Evolutionary conservation across 2,113 vertebrate species (phyloP).

Genomic region (Bothrops jararaca): DNA sequence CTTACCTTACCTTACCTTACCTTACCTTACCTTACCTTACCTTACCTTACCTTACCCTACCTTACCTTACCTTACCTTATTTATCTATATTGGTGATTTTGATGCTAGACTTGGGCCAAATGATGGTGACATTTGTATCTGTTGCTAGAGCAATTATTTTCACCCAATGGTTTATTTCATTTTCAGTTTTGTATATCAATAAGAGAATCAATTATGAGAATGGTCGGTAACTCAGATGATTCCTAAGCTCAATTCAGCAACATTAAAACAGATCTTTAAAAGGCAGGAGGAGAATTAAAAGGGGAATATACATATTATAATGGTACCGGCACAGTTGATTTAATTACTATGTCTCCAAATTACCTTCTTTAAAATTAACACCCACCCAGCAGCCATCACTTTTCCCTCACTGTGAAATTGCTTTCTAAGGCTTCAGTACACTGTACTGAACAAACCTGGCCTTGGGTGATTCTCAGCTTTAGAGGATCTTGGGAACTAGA

Average conservation of each 20-base stretch:
- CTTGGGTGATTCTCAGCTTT: neutral
- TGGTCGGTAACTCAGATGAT: neutral
- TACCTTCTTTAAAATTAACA: neutral
- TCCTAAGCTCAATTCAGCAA: neutral
- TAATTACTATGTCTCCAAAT: neutral
- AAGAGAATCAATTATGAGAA: neutral
- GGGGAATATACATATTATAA: neutral
- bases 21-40: no score
- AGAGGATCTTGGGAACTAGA: neutral
- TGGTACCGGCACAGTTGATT: neutral
- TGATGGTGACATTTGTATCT: neutral
- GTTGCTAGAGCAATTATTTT: neutral
- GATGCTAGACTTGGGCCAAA: neutral
- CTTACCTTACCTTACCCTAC: no score
- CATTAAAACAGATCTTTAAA: neutral
- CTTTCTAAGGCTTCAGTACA: neutral
- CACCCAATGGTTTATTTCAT: neutral
- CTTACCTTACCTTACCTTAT: neutral
- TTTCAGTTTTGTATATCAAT: neutral
- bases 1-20: no score
- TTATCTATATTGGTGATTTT: neutral
- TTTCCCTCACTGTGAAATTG: neutral
- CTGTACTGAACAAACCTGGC: neutral
- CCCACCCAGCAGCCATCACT: neutral
- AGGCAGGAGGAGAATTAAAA: neutral